Percentiles rank a stretch among this genome's conserved stretches.
Conservation (phyloP, 2,888 invertebrate genomes). For the Lampropteryx suffumata region DNA sequence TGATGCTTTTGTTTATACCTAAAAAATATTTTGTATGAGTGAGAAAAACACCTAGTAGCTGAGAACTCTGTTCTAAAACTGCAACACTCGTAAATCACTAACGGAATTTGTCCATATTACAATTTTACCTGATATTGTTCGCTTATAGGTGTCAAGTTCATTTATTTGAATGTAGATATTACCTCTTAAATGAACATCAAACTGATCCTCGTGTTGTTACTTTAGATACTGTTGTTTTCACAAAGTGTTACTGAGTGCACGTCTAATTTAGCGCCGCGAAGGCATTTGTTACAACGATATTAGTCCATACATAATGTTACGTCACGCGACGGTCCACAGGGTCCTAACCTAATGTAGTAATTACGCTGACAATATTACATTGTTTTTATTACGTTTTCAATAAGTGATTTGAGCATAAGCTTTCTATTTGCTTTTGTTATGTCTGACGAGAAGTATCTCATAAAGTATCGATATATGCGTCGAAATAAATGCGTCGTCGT, state of each 20-base stretch:
- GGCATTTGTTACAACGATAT: slow-evolving; percentile 63
- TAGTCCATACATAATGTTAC: slow-evolving; percentile 59
- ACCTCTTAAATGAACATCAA: slow-evolving; percentile 13
- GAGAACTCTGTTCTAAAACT: slow-evolving; percentile 4
- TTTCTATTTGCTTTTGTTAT: slow-evolving; percentile 34
- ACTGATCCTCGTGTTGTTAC: slow-evolving; percentile 24
- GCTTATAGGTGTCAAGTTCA: slow-evolving; percentile 20
- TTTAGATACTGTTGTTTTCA: slow-evolving; percentile 24
- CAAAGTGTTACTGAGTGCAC: background rate
- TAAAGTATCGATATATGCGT: slow-evolving; percentile 22
- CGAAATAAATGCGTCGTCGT: slow-evolving; percentile 29
- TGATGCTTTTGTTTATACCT: slow-evolving; percentile 29
- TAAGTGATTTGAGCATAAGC: slow-evolving; percentile 31
- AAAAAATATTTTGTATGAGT: slow-evolving; percentile 21
- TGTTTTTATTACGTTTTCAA: slow-evolving; percentile 29
- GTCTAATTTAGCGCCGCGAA: slow-evolving; percentile 37
- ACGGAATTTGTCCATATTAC: slow-evolving; percentile 26
- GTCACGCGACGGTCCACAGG: slow-evolving; percentile 70
- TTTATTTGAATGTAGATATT: slow-evolving; percentile 17
- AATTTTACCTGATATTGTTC: slow-evolving; percentile 19
- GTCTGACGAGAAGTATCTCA: slow-evolving; percentile 48
- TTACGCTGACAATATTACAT: slow-evolving; percentile 57
- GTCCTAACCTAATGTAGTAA: slow-evolving; percentile 60
- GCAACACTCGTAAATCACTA: slow-evolving; percentile 12
- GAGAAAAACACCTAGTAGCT: slow-evolving; percentile 15